Base-by-base conservation (phyloP, 30 jellyfish, hydroid and myxozoan genomes). In the Hydractinia symbiolongicarpus region DNA sequence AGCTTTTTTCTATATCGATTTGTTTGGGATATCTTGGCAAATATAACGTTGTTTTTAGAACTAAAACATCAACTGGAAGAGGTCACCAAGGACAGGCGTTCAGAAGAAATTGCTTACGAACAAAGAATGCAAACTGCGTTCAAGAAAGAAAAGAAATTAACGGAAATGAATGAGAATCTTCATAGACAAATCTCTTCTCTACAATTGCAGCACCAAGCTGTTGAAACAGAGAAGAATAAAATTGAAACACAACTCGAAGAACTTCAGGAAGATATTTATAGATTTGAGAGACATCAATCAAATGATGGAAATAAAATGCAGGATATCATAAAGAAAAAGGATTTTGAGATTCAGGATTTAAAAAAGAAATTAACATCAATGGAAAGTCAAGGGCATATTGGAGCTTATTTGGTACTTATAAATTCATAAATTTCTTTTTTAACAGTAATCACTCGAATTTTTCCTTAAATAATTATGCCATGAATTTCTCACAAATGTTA, bases 71-170 rank as follows among this genome's bases (percentile, higher is more conserved):
- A 5, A 71, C 80, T 71, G 17, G 80, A 71, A 13, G 61, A 50
- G 9, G 17, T 53, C 7, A 71, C 17, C 56, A 30, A 50, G 13
- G 80, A 71, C 8, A 71, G 61, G 50, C 80, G 61, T 15, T 20
- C 4, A 20, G 56, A 5, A 9, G 80, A 71, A 50, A 71, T 20
- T 7, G 44, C 80, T 8, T 71, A 71, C 67, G 80, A 71, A 71
- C 17, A 71, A 49, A 71, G 50, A 50, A 71, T 71, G 17, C 56
- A 71, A 71, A 58, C 30, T 14, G 5, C 51, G 80, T 9, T 30
- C 14, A 20, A 15, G n/a, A 58, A 71, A 71, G 61, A 50, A 7
- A 50, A n/a, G 15, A 5, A 58, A 7, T 15, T 20, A 30, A 71
- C 30, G 8, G 60, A 19, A 14, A 5, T 58, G 0, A 71, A 20